Evolutionary conservation across 2,113 vertebrate species (phyloP).

Genomic region (Zootoca vivipara): DNA sequence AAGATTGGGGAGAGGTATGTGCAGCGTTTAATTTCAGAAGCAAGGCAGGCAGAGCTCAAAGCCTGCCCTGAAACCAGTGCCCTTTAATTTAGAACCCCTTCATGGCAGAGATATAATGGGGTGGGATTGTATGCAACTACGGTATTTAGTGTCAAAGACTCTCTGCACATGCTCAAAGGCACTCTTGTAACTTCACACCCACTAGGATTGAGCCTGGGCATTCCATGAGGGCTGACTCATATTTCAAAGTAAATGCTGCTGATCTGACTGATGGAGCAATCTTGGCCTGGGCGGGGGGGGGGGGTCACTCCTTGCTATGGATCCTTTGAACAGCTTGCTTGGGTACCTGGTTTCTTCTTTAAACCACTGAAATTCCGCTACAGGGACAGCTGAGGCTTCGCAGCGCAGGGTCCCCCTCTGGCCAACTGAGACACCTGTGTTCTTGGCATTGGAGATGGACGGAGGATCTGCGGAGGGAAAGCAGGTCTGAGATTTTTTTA

Average conservation of each 20-base stretch:
- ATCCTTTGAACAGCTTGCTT: neutral
- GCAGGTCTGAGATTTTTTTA: neutral
- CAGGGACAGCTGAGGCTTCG: slow-evolving; percentile 90
- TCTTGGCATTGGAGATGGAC: slow-evolving; percentile 89
- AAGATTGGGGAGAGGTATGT: too few species aligned
- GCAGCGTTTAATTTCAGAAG: neutral
- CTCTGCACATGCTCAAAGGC: neutral
- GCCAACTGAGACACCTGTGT: slow-evolving; percentile 88
- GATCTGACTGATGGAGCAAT: neutral
- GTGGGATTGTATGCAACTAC: too few species aligned
- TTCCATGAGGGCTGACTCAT: neutral
- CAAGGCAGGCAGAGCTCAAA: neutral
- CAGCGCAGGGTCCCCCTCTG: slow-evolving; percentile 94
- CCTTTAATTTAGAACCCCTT: neutral
- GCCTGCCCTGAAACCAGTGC: neutral
- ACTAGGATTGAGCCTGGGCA: neutral
- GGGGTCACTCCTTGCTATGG: neutral
- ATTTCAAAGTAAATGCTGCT: too few species aligned
- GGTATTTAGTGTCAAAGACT: neutral
- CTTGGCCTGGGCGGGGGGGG: neutral
- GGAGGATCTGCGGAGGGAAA: slow-evolving; percentile 84
- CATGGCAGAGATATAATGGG: neutral
- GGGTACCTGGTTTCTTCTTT: slow-evolving; percentile 94
- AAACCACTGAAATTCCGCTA: slow-evolving; percentile 97
- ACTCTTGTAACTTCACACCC: neutral